Percentiles rank a stretch among this genome's conserved stretches.
Conservation (phyloP, 2,113 vertebrate species). For the Pipa parva region DNA sequence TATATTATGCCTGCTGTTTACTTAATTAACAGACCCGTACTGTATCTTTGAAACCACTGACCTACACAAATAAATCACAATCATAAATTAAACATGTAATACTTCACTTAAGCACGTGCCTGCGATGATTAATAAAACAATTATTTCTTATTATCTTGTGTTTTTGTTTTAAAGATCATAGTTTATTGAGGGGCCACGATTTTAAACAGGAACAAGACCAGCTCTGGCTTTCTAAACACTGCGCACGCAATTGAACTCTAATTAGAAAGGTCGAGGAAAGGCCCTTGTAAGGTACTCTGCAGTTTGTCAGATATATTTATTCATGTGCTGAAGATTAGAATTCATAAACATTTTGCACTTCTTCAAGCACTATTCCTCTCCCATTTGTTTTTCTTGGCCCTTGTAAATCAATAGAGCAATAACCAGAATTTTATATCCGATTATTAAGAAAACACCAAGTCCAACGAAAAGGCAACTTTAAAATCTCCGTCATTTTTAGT, state of each 20-base stretch:
- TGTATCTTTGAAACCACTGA: not conserved
- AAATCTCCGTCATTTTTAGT: constrained; percentile 37
- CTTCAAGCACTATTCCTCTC: constrained; percentile 57
- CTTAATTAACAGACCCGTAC: not conserved
- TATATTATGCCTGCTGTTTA: not conserved
- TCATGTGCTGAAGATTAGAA: constrained; percentile 77
- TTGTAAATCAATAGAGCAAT: constrained; percentile 53
- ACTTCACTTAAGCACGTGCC: constrained; percentile 48
- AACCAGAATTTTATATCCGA: constrained; percentile 47
- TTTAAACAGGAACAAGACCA: constrained; percentile 49
- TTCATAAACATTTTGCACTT: constrained; percentile 74
- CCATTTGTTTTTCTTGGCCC: constrained; percentile 69
- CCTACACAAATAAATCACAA: not conserved
- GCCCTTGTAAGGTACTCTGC: constrained; percentile 62
- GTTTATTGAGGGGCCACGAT: constrained; percentile 27
- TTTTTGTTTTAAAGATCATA: constrained; percentile 50
- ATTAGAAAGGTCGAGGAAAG: constrained; percentile 69
- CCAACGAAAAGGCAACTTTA: constrained; percentile 39
- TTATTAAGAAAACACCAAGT: constrained; percentile 55
- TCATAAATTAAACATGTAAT: constrained; percentile 54
- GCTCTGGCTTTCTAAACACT: constrained; percentile 53
- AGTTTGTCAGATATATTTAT: constrained; percentile 78
- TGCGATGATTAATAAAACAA: constrained; percentile 67
- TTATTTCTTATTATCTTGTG: constrained; percentile 65
- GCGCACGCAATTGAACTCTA: constrained; percentile 65